Evolutionary conservation across 2,113 vertebrate genomes (phyloP), one percentile per base, ranked within the genome.

Genomic region (Brevimyrus niger): DNA sequence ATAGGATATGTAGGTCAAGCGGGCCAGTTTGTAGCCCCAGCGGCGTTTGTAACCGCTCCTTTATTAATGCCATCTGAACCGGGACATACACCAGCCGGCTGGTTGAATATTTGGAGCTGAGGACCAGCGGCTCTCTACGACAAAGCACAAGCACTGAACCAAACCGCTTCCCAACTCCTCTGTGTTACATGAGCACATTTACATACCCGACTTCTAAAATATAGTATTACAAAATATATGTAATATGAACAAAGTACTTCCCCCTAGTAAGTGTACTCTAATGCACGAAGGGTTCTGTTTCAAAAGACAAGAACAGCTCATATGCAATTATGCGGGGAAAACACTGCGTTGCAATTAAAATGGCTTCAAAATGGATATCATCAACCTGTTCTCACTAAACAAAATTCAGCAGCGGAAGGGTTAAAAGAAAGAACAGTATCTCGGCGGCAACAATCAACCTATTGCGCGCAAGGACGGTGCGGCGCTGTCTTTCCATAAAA

Each of bases 401-500:
- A 53, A 92, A 95, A 95, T 94, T 94, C 93, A 94, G 95, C 94
- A 94, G 0, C 89, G 90, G 21, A 95, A 94, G 95, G 95, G 95
- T 96, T 96, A 96, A 96, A 93, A 86, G 0, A 91, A 85, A 94
- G 92, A 91, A 91, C 91, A 83, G 17, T 38, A 91, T 92, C 92
- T 51, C 94, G 94, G 93, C 93, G 92, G 93, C 93, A 94, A 94
- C 94, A 89, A 92, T 61, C 94, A 95, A 93, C 94, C 94, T 94
- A 95, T 95, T 92, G 92, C 88, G 92, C 27, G 88, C 94, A 90
- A 92, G 94, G 94, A 94, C 95, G 95, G 94, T 92, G 91, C 92
- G 94, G 92, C 94, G 90, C 94, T 94, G 94, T 94, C 94, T 92
- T 93, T 94, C 96, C 96, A 94, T 96, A 96, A 96, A 96, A 94